Evolutionary conservation across 2,888 invertebrate species (phyloP).

Genomic region (Limnephilus marmoratus): DNA sequence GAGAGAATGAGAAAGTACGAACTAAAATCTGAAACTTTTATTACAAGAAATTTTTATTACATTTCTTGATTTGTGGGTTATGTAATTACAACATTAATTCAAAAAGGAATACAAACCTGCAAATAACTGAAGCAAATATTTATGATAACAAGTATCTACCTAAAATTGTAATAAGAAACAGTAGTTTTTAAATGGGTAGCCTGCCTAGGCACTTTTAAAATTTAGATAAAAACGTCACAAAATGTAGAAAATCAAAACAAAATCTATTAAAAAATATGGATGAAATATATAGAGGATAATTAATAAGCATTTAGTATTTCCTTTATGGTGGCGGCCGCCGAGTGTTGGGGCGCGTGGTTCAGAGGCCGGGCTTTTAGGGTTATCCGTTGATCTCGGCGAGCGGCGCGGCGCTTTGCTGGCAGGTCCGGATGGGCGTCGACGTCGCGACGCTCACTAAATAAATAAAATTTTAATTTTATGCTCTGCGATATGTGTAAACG

Average conservation of each 20-base stretch:
- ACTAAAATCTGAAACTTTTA: too few relatives aligned
- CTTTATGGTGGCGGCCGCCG: constrained; percentile 11
- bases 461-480: too few relatives aligned
- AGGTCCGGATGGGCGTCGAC: neutral
- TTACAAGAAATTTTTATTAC: too few relatives aligned
- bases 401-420: constrained; percentile 7
- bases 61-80: too few relatives aligned
- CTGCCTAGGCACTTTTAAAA: neutral
- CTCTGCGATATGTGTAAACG: neutral
- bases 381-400: constrained; percentile 41
- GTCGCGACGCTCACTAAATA: neutral
- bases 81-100: too few relatives aligned
- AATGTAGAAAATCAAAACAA: neutral
- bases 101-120: too few relatives aligned
- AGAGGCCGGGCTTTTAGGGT: constrained; percentile 51
- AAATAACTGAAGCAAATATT: too few relatives aligned
- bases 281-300: neutral
- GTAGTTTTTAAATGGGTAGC: too few relatives aligned
- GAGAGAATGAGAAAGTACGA: too few relatives aligned
- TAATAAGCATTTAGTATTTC: constrained; percentile 17
- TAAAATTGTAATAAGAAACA: too few relatives aligned
- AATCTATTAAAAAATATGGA: neutral
- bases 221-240: neutral
- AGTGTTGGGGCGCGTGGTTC: constrained; percentile 22
- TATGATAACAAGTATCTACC: too few relatives aligned